A percentile compares a stretch with the other conserved stretches of the same genome.
Conservation (phyloP, 35 echinoderm and acorn worm genomes). For the Stichopus chloronotus region DNA sequence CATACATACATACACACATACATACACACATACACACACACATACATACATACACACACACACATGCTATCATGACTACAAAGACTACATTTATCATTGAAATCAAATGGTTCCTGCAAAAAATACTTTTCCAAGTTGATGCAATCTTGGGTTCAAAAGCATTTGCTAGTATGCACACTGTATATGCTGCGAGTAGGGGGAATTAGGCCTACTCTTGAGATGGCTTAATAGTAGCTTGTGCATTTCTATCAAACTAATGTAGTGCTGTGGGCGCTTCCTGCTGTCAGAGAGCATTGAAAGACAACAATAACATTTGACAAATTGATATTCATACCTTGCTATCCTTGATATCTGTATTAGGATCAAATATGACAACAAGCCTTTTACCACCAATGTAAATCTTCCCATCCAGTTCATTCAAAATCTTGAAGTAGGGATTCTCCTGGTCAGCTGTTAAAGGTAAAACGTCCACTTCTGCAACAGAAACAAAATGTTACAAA, state of each 20-base stretch:
- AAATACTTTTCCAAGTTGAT: no score
- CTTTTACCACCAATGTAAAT: constrained; percentile 33
- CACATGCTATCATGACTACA: no score
- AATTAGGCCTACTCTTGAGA: neutral
- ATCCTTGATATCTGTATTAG: neutral
- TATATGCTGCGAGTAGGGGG: neutral
- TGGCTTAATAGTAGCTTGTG: neutral
- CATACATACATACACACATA: no score
- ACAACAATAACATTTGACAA: neutral
- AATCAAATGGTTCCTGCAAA: no score
- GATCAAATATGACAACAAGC: neutral
- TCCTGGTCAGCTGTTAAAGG: neutral
- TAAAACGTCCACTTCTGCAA: neutral
- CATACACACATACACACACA: no score
- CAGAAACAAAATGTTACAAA: neutral
- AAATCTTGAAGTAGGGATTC: constrained; percentile 15
- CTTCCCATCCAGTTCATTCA: constrained; percentile 12
- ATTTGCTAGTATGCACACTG: no score
- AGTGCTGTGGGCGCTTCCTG: neutral
- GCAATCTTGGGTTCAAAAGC: no score
- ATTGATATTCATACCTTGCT: neutral
- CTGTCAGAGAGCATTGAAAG: neutral
- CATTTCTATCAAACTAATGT: neutral
- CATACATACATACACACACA: no score
- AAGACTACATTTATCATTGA: no score